Evolutionary conservation across 2,797 vertebrate genomes (phyloP), one percentile per base, ranked within the genome.

Genomic region (Pangasius djambal): DNA sequence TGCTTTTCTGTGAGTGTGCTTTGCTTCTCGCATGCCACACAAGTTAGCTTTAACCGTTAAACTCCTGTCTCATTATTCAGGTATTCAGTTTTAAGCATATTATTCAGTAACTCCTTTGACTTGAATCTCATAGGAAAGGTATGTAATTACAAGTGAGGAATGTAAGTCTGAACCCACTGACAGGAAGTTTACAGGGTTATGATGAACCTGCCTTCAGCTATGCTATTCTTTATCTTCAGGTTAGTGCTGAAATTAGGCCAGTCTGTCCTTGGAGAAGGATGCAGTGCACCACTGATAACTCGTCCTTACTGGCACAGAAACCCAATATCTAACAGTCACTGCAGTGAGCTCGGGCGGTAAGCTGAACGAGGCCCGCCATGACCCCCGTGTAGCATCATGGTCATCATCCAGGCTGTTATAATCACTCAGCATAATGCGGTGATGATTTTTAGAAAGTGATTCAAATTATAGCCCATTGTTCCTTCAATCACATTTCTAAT

Each of bases 181-280:
- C 63, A 34, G 82, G 37, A 70, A 37, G 48, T 12, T 31, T 50
- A 48, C 37, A 69, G 82, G 1, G 83, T 69, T 67, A 50, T 50
- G 44, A 84, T 31, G 28, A 67, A 84, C 83, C 65, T 59, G 79
- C 85, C 94, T 93, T 92, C 55, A 72, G 93, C 93, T 93, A 74
- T 86, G 90, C 89, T 92, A 86, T 94, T 92, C 94, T 95, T 95
- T 94, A 95, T 93, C 93, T 94, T 94, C 93, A 95, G 94, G 93
- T 95, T 96, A 94, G 92, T 92, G 92, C 91, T 83, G 92, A 95
- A 96, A 96, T 96, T 94, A 95, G 95, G 95, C 93, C 95, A 95
- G 87, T 65, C 59, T 94, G 95, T 95, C 94, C 95, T 96, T 95
- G 93, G 89, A 94, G 93, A 94, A 93, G 91, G 91, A 91, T 94